A percentile compares a stretch with the other conserved stretches of the same genome.
phyloP scores from a whole-genome alignment of 2,888 invertebrate species.

The Epiblema foenella region DNA sequence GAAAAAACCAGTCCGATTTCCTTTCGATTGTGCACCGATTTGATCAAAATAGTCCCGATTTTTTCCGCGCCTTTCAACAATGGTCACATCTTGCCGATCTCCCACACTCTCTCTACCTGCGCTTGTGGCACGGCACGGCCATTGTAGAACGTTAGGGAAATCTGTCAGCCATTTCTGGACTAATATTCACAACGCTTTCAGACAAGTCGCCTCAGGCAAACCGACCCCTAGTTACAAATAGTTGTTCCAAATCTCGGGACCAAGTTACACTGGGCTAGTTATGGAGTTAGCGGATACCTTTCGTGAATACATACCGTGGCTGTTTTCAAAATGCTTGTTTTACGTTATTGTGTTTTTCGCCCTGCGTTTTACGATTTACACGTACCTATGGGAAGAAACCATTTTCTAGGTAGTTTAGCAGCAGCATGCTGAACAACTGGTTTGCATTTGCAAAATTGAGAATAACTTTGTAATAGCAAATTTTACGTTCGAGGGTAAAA shows the following conservation, averaged over 20 bases:
- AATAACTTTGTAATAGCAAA: slow-evolving; percentile 21
- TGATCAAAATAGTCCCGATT: slow-evolving; percentile 50
- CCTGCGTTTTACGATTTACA: slow-evolving; percentile 33
- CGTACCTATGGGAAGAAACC: slow-evolving; percentile 34
- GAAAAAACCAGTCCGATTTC: slow-evolving; percentile 32
- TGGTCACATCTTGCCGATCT: slow-evolving; percentile 50
- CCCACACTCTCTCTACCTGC: slow-evolving; percentile 70
- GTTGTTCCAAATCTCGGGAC: neutral
- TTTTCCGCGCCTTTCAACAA: slow-evolving; percentile 45
- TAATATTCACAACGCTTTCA: slow-evolving; percentile 9
- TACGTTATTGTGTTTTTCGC: slow-evolving; percentile 36
- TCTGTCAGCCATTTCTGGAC: slow-evolving; percentile 1
- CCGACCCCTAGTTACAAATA: neutral
- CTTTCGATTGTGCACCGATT: slow-evolving; percentile 42
- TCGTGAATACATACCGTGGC: neutral
- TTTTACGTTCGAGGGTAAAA: neutral
- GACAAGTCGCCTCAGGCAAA: neutral
- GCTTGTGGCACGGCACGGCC: neutral
- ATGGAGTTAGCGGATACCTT: neutral
- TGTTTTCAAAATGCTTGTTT: slow-evolving; percentile 15
- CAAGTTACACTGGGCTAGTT: neutral
- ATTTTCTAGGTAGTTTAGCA: slow-evolving; percentile 29
- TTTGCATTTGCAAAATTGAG: slow-evolving; percentile 26
- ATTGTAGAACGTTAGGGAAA: slow-evolving; percentile 20
- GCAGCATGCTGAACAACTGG: slow-evolving; percentile 32